These are phyloP conservation scores for Pygocentrus nattereri DNA, from an alignment of 2,797 vertebrate genomes.

Conservation along the genomic window DNA sequence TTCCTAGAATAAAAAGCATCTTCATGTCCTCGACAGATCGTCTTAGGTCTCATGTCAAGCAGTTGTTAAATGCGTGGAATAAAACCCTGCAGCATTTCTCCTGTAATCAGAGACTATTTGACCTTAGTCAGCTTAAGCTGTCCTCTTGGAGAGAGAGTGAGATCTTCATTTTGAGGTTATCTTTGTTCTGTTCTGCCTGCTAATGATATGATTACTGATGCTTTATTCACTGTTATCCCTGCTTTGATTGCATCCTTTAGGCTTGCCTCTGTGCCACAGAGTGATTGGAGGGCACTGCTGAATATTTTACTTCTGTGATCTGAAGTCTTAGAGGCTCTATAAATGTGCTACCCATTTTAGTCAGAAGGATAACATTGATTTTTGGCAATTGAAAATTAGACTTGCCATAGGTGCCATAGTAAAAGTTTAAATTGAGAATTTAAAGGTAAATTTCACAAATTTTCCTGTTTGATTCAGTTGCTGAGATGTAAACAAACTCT, in stretches of 20 bases:
- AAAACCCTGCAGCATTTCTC: slow-evolving; percentile 57
- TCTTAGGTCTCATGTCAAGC: background rate
- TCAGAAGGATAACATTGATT: no score
- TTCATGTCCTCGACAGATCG: background rate
- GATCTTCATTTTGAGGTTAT: background rate
- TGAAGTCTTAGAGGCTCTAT: background rate
- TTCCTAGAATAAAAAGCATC: slow-evolving; percentile 10
- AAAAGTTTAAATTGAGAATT: no score
- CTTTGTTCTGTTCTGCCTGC: background rate
- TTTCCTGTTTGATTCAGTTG: no score
- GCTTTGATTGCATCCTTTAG: background rate
- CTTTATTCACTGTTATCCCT: background rate
- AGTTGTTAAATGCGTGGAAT: slow-evolving; percentile 62
- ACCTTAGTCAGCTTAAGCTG: background rate
- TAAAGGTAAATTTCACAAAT: background rate
- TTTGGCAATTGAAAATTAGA: background rate
- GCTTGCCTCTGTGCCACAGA: background rate
- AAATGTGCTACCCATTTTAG: background rate
- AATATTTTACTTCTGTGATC: background rate
- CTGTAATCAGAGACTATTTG: slow-evolving; percentile 10
- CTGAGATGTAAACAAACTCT: no score
- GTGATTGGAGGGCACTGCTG: background rate
- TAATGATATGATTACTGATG: background rate
- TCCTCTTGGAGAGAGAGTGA: background rate
- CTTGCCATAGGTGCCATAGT: background rate